Evolutionary conservation across 2,888 invertebrate genomes (phyloP).

Genomic region (Malacosoma neustria): DNA sequence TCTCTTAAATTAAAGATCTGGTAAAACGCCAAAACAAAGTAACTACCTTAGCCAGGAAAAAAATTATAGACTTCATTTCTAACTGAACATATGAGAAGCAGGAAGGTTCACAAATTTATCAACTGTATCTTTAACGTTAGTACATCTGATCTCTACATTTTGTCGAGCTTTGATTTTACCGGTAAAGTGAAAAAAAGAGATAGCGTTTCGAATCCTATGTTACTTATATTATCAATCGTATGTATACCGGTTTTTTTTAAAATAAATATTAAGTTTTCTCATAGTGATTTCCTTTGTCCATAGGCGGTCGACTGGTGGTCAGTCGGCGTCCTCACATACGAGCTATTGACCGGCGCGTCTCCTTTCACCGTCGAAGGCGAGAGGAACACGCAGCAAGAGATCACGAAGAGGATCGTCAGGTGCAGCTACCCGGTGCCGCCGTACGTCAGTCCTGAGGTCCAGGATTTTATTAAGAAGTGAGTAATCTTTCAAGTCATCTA

Average conservation of each 20-base stretch:
- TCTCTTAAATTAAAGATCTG: no score
- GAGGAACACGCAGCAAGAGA: slow-evolving; percentile 94
- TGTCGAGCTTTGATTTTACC: no score
- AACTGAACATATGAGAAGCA: no score
- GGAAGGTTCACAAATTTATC: no score
- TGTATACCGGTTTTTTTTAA: slow-evolving; percentile 3
- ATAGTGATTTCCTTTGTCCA: slow-evolving; percentile 27
- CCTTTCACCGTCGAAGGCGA: slow-evolving; percentile 98
- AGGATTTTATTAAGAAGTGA: slow-evolving; percentile 78
- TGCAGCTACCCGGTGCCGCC: slow-evolving; percentile 93
- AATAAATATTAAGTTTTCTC: no score
- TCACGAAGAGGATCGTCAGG: slow-evolving; percentile 91
- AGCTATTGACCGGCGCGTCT: slow-evolving; percentile 95
- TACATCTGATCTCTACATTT: no score
- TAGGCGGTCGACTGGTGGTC: slow-evolving; percentile 99
- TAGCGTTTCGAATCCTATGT: neutral
- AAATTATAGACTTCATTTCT: no score
- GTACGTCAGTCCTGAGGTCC: slow-evolving; percentile 79
- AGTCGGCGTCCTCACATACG: slow-evolving; percentile 96
- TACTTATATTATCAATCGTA: neutral
- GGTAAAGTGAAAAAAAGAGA: no score
- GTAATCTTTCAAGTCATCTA: no score
- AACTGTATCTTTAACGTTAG: no score
- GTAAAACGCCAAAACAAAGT: no score
- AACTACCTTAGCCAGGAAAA: no score